Evolutionary conservation across 2,888 invertebrate genomes (phyloP).

Genomic region (Drosophila multiciliata): DNA sequence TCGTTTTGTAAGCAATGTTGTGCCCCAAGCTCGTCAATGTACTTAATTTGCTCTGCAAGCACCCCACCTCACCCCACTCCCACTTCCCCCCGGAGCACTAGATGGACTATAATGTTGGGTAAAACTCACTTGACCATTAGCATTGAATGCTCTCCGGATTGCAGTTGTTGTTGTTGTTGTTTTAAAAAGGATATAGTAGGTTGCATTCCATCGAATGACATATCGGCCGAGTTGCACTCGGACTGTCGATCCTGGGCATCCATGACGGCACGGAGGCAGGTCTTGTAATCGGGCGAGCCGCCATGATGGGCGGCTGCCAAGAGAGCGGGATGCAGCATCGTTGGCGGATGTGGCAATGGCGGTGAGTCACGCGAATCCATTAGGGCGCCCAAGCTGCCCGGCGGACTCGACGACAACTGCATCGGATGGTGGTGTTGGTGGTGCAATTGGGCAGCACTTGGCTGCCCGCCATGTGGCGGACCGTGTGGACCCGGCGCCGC

Average conservation of each 20-base stretch:
- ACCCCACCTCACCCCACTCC: conserved; percentile 33
- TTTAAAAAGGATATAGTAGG: conserved; percentile 98
- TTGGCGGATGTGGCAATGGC: conserved; percentile 93
- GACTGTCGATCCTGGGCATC: conserved; percentile 94
- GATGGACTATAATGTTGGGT: conserved; percentile 38
- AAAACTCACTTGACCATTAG: conserved; percentile 74
- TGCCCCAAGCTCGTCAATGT: conserved; percentile 33
- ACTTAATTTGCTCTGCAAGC: conserved; percentile 53
- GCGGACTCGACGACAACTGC: conserved; percentile 86
- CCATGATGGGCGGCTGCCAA: conserved; percentile 93
- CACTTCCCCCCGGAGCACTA: conserved; percentile 27
- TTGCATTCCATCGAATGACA: conserved; percentile 95
- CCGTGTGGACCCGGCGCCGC: conserved; percentile 84
- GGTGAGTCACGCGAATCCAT: conserved; percentile 91
- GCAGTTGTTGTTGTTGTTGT: conserved; percentile 75
- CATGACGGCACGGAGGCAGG: conserved; percentile 89
- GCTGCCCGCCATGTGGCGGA: conserved; percentile 84
- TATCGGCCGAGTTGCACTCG: conserved; percentile 95
- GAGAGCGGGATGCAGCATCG: conserved; percentile 93
- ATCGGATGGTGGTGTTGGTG: conserved; percentile 77
- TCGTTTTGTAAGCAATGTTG: conserved; percentile 74
- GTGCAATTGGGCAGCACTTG: conserved; percentile 84
- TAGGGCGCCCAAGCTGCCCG: conserved; percentile 87
- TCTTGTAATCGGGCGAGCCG: conserved; percentile 91
- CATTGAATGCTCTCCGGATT: conserved; percentile 33